Evolutionary conservation across 2,888 invertebrate genomes (phyloP).

Genomic region (Synergus itoensis): DNA sequence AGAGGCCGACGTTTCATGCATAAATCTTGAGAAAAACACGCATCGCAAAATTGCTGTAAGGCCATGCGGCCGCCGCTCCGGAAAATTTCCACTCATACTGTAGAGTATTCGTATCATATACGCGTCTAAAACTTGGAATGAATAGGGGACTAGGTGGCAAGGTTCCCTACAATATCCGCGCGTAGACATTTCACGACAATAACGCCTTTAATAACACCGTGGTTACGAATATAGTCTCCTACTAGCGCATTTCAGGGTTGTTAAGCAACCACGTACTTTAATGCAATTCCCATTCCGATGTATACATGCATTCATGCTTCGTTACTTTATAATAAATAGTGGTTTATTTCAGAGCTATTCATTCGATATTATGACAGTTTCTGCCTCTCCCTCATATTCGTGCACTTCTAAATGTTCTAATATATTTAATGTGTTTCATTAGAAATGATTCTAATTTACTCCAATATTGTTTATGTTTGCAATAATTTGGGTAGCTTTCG

Average conservation of each 20-base stretch:
- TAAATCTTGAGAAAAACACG: slow-evolving; percentile 38
- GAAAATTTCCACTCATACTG: slow-evolving; percentile 22
- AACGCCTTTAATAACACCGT: slow-evolving; percentile 36
- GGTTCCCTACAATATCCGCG: slow-evolving; percentile 34
- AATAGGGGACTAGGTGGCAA: slow-evolving; percentile 24
- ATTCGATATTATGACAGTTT: not conserved
- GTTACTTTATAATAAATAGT: slow-evolving; percentile 22
- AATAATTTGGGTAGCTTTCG: too few species aligned
- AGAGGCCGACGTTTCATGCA: slow-evolving; percentile 25
- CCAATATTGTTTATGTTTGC: too few species aligned
- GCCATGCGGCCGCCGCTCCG: not conserved
- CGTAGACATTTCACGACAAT: slow-evolving; percentile 30
- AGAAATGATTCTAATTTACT: too few species aligned
- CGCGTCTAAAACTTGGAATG: not conserved
- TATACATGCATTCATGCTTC: not conserved
- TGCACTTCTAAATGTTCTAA: not conserved
- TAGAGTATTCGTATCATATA: not conserved
- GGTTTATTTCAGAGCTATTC: slow-evolving; percentile 10
- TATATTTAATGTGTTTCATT: not conserved
- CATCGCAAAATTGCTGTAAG: slow-evolving; percentile 31
- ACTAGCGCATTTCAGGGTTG: slow-evolving; percentile 15
- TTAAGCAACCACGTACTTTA: slow-evolving; percentile 35
- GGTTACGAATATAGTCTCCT: slow-evolving; percentile 38
- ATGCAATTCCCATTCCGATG: slow-evolving; percentile 28
- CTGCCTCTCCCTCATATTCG: not conserved